These are phyloP conservation scores for human (Homo sapiens) DNA, from an alignment of 2,113 vertebrate species.

Conservation along the genomic window DNA sequence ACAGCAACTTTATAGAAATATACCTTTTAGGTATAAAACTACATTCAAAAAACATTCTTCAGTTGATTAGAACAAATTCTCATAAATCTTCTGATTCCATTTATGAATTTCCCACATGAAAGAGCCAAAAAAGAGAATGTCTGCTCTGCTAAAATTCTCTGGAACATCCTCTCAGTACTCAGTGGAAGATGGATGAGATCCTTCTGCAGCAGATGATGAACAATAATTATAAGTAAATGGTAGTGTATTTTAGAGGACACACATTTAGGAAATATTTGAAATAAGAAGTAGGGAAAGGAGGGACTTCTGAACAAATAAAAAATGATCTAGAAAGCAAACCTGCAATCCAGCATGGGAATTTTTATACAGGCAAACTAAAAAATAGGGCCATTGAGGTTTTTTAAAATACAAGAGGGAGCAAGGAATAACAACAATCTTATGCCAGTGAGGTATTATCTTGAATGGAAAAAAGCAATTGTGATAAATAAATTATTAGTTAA, in stretches of 20 bases:
- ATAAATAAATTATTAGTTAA: background rate
- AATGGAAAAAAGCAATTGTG: background rate
- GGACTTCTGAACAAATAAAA: background rate
- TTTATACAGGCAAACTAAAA: background rate
- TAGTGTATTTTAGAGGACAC: background rate
- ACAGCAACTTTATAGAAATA: background rate
- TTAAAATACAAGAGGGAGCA: background rate
- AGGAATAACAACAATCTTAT: background rate
- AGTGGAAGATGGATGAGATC: background rate
- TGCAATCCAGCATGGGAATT: background rate
- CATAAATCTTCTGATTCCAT: slow-evolving; percentile 21
- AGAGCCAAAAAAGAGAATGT: slow-evolving; percentile 2
- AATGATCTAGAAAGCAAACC: background rate
- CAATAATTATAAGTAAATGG: slow-evolving; percentile 26
- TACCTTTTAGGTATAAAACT: background rate
- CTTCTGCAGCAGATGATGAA: background rate
- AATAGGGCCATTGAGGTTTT: background rate
- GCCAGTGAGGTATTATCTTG: background rate
- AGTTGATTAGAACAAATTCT: slow-evolving; percentile 7
- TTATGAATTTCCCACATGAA: background rate
- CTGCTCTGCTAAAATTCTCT: background rate
- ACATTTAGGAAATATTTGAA: slow-evolving; percentile 6
- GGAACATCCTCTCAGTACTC: background rate
- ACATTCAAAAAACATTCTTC: slow-evolving; percentile 28
- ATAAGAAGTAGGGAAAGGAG: background rate